phyloP scores from a whole-genome alignment of 2,797 vertebrate species.

The Aplochiton taeniatus region DNA sequence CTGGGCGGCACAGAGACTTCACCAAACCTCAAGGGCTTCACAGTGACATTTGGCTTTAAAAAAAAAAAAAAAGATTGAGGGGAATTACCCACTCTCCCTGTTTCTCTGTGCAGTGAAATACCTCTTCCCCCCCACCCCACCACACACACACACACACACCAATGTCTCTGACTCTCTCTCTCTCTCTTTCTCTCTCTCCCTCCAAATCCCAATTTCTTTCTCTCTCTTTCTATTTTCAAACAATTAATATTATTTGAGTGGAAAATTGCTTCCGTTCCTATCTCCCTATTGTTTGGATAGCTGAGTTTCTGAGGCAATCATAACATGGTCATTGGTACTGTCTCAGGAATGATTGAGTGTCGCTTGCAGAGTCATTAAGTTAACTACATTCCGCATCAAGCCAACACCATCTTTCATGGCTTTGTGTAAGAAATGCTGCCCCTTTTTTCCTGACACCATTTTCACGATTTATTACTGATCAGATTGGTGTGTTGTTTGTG shows the following conservation, averaged over 20 bases:
- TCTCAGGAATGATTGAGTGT: slow-evolving; percentile 34
- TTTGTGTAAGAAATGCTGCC: no score
- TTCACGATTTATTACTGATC: no score
- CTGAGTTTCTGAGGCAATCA: slow-evolving; percentile 39
- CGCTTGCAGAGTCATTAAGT: slow-evolving; percentile 26
- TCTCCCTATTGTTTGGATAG: slow-evolving; percentile 36
- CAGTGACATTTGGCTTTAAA: slow-evolving; percentile 37
- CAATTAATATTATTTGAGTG: slow-evolving; percentile 52
- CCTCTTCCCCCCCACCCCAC: no score
- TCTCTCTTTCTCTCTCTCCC: slow-evolving; percentile 12
- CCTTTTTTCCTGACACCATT: no score
- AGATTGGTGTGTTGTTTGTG: no score
- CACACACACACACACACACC: no score
- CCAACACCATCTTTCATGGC: slow-evolving; percentile 10
- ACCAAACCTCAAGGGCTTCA: slow-evolving; percentile 43
- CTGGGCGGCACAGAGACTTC: slow-evolving; percentile 30
- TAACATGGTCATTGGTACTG: slow-evolving; percentile 32
- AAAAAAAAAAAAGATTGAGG: slow-evolving; percentile 30
- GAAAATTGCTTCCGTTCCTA: slow-evolving; percentile 50
- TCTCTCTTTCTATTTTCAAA: slow-evolving; percentile 39
- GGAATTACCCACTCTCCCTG: no score
- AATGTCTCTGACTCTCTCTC: not conserved
- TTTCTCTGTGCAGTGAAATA: no score
- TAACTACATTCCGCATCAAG: not conserved
- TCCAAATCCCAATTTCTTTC: slow-evolving; percentile 7